Conservation (phyloP, 2,888 invertebrate genomes). For the Erannis defoliaria region DNA sequence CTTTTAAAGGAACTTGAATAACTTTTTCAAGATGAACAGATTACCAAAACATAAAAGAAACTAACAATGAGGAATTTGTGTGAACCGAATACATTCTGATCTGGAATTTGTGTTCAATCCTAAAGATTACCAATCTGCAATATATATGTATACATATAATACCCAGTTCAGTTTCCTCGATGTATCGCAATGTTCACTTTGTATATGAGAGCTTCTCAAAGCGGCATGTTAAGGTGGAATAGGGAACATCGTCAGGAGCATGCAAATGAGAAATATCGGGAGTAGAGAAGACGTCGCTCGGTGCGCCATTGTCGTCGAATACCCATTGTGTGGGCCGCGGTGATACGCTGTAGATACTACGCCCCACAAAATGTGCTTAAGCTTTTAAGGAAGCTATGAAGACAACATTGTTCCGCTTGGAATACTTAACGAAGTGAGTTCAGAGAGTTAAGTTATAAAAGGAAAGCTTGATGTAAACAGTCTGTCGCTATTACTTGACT, state of each 20-base stretch:
- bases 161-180: constrained; percentile 3
- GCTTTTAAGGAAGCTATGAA: constrained; percentile 38
- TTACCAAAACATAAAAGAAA: background rate
- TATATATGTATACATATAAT: no score
- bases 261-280: constrained; percentile 81
- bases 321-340: constrained; percentile 56
- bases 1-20: no score
- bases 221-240: constrained; percentile 60
- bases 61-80: background rate
- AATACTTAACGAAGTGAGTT: constrained; percentile 34
- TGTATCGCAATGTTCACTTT: constrained; percentile 43
- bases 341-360: constrained; percentile 45
- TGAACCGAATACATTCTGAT: background rate
- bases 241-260: constrained; percentile 63
- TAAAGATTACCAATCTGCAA: constrained; percentile 4
- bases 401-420: constrained; percentile 30
- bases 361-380: constrained; percentile 40
- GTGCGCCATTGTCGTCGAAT: constrained; percentile 66
- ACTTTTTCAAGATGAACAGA: background rate
- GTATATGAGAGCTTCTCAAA: constrained; percentile 53
- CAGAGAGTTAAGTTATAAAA: constrained; percentile 29
- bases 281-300: constrained; percentile 66
- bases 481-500: constrained; percentile 26
- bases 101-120: constrained; percentile 10
- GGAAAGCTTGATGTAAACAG: constrained; percentile 35